Evolutionary conservation across 1,140 invertebrate species (phyloP), one percentile per base, ranked within the genome.

Genomic region (Drosophila insularis): DNA sequence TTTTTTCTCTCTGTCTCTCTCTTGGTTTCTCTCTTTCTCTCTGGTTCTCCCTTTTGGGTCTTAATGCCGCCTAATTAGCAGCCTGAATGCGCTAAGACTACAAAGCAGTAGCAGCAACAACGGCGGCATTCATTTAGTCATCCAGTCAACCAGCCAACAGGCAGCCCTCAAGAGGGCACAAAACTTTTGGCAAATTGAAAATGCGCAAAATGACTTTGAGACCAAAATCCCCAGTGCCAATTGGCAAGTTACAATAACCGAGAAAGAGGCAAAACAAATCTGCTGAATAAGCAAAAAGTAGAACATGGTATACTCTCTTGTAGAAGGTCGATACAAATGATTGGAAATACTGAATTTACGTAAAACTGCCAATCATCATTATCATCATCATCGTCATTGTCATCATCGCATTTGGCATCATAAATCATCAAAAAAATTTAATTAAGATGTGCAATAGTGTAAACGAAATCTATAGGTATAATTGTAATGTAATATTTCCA

Each of bases 31-130:
- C 21, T 61, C 37, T 21, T 2, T 67, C 21, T 67, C 21, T 59
- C 4, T 59, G 11, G 43, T 17, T 17, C 11, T 53, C 39, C 39
- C 54, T 56, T 63, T 59, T 23, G 17, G 55, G 66, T 80, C 69
- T 81, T 87, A 86, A 86, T 87, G 76, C 82, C 55, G 84, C 79
- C 82, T 87, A 87, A 87, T 87, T 87, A 87, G 82, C 79, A 87
- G 82, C 82, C 74, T 82, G 79, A 87, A 89, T 87, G 82, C 82
- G 84, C 84, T 89, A 87, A 87, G 82, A 87, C 84, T 87, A 87
- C 82, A 87, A 87, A 82, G 75, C 72, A 78, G 68, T 55, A 65
- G 66, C 40, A 80, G 76, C 75, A 82, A 61, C 71, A 55, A 76
- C 40, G 14, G 14, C 14, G 54, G 54, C 54, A 58, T 58, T 62